Base-by-base conservation (phyloP, 1,140 invertebrate genomes). In the Battus philenor region DNA sequence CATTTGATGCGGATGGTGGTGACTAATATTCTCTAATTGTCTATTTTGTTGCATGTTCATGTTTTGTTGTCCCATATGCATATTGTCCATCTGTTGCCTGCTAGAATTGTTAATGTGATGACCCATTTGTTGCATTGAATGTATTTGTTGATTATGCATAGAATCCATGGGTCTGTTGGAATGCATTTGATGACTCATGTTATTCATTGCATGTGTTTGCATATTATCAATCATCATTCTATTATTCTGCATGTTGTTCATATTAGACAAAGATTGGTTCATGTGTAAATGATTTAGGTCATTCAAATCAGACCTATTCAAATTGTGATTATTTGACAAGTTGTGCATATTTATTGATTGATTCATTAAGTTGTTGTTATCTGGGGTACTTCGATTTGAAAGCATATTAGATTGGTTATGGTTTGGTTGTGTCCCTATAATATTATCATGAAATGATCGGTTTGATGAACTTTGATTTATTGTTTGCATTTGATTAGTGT, bases 231-330 rank as follows among this genome's bases (percentile, higher is more conserved):
- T 76, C 50, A 80, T 73, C 68, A 83, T 83, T 36, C 81, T 59
- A 45, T 85, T 85, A 44, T 77, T 86, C 45, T 82, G 85, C 62
- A 86, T 71, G 57, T 73, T 83, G 45, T 70, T 81, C 56, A 85
- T 75, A 47, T 68, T 74, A 6, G 70, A 54, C 51, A 78, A 69
- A 10, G 77, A 45, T 50, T 79, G 79, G 52, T 81, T 79, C 61
- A 85, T 72, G 47, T 85, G 81, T 68, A 83, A 76, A 36, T 85
- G 81, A 49, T 68, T 76, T 11, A 83, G 34, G n/a, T 85, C 79
- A 50, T 61, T 71, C 20, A 76, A 43, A 45, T 82, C 75, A 11
- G 69, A 53, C 3, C 81, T 50, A 50, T 71, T 80, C 26, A 76
- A 61, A 46, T 65, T 65, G 36, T 82, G 78, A 51, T 58, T 76